Conservation (phyloP, 2,888 invertebrate genomes). For the Muschampia plurimacula region DNA sequence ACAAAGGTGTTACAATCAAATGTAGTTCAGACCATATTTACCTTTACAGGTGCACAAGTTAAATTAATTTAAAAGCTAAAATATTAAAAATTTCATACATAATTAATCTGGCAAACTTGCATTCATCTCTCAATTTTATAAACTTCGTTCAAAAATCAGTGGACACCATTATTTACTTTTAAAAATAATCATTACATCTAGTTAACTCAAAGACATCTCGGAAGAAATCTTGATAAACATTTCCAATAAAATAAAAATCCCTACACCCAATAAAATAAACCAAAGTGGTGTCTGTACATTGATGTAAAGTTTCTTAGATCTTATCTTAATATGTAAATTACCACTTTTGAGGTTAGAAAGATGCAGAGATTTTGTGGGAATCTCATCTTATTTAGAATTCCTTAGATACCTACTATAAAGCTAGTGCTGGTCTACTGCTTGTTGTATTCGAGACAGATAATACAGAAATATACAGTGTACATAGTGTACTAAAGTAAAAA, state of each 20-base stretch:
- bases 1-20: too few relatives aligned
- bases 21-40: too few relatives aligned
- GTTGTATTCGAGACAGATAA: too few relatives aligned
- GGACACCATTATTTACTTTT: conserved; percentile 3
- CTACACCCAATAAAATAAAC: conserved; percentile 15
- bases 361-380: conserved; percentile 3
- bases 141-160: background rate
- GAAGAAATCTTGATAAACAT: conserved; percentile 13
- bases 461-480: too few relatives aligned
- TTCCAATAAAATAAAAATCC: conserved; percentile 20
- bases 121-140: background rate
- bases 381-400: background rate
- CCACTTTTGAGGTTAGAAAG: conserved; percentile 10
- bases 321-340: conserved; percentile 11
- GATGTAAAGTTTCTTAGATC: conserved; percentile 13
- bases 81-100: too few relatives aligned
- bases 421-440: background rate
- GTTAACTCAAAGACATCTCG: background rate
- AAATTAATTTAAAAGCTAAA: too few relatives aligned
- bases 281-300: conserved; percentile 13
- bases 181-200: conserved; percentile 17
- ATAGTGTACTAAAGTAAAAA: too few relatives aligned
- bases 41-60: too few relatives aligned
- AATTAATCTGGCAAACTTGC: too few relatives aligned
- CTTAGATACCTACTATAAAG: background rate